Base-by-base conservation (phyloP, 1,140 invertebrate species). In the Euglossa dilemma region DNA sequence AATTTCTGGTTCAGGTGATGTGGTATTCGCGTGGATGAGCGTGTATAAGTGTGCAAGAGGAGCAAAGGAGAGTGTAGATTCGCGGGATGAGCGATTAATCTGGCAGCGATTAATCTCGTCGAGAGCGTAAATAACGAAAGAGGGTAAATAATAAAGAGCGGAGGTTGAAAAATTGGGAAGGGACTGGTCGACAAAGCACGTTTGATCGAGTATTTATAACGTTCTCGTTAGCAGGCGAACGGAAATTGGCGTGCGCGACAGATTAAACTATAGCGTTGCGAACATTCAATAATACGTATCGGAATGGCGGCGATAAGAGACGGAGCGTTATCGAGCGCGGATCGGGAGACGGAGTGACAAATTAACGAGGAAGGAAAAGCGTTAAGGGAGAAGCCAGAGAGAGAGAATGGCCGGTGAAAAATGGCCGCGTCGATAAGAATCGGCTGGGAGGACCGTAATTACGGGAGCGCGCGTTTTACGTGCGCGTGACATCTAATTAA, bases 401-500 rank as follows among this genome's bases (percentile, higher is more conserved):
- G 36, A 36, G 43, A 61, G 61, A 61, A 28, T 61, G 69, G 20
- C 52, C 11, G 20, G 45, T 56, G 80, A 66, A 76, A 81, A 76
- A 81, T 81, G 72, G 18, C 36, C 18, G 59, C 50, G 14, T 23
- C 72, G 80, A 81, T 76, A 76, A 80, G 78, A 54, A 81, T 81
- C 72, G 20, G 4, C 5, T 25, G 54, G 2, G 8, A 6, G 43
- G 23, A 3, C 72, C 52, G 43, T 50, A 76, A 81, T 81, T 81
- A 81, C 72, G 64, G n/a, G 52, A 18, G n/a, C 63, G 50, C 2
- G 23, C 52, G 76, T 56, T 25, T 67, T 18, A 43, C 69, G 43
- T 70, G 56, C 57, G 67, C 71, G 80, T 67, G 80, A 81, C 80
- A 81, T 81, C 70, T 81, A 74, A 81, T 81, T 81, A 81, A 81